Base-by-base conservation (phyloP, 2,888 invertebrate species). In the Pasiphila rectangulata region DNA sequence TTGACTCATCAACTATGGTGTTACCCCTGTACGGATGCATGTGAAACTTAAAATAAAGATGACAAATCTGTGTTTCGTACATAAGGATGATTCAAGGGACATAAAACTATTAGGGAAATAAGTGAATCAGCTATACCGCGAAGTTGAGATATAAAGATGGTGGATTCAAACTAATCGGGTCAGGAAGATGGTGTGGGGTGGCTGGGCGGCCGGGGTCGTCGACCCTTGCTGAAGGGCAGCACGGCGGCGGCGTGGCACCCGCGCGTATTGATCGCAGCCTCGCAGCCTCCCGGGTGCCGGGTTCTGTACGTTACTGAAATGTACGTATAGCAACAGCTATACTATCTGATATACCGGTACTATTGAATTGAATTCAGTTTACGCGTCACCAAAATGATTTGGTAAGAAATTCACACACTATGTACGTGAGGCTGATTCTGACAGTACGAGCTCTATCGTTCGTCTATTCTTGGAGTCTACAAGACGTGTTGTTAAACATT, bases 191-290 rank as follows among this genome's bases (percentile, higher is more conserved):
- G 66, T 53, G 63, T 61, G 57, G 51, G 62, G 60, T 59, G 68
- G 60, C 65, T 54, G 61, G 67, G 66, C 65, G 65, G 61, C 65
- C 69, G 74, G 76, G 86, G 85, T 86, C 86, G 83, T 77, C 79
- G 86, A 85, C 86, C 78, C 77, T 70, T 67, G 72, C 79, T 83
- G 87, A 85, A 85, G 86, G 85, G 83, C 85, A 85, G 81, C 75
- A 54, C 63, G 17, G 61, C 56, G 59, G 63, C 61, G 67, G 59
- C 69, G 63, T 49, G 41, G 40, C 51, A 43, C 45, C 54, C 57
- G 61, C 62, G 62, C 57, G 73, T 83, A 81, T 83, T 81, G 87
- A 88, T 88, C 86, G 86, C 78, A 77, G 67, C 66, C 64, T 77
- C 82, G 67, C 79, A 78, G 75, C 75, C 77, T 75, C 78, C 72